Percentiles rank a stretch among this genome's conserved stretches.
These are phyloP conservation scores for Porites australiensis DNA, from an alignment of 64 coral and sea anemone species.

Conservation along the genomic window DNA sequence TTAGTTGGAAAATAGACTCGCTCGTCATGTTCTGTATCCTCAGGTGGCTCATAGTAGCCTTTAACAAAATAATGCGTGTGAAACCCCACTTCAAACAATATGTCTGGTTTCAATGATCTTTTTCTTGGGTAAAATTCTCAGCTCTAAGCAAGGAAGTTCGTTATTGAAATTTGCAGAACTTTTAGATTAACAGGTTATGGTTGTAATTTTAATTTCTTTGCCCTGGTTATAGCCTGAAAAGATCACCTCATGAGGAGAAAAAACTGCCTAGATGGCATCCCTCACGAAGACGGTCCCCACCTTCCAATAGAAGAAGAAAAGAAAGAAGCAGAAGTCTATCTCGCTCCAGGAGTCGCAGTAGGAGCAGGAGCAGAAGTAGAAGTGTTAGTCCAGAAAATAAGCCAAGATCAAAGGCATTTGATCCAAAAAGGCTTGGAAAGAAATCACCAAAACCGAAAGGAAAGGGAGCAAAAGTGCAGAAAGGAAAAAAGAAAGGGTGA, in stretches of 20 bases:
- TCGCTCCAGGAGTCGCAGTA: conserved; percentile 24
- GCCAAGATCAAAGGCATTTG: conserved; percentile 31
- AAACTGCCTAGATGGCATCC: conserved; percentile 80
- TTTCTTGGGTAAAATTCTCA: no score
- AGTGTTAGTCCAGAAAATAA: conserved; percentile 67
- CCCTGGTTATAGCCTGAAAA: conserved; percentile 65
- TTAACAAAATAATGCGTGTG: no score
- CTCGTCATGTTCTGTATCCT: no score
- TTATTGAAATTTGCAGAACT: no score
- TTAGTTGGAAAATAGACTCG: no score
- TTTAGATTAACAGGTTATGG: no score
- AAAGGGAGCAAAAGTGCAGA: conserved; percentile 31
- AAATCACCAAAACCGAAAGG: conserved; percentile 38
- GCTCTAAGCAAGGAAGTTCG: no score
- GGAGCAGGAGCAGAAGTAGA: conserved; percentile 60
- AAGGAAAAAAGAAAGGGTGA: conserved; percentile 56
- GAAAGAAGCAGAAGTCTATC: conserved; percentile 75
- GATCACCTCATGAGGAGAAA: conserved; percentile 58
- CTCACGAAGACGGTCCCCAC: conserved; percentile 66
- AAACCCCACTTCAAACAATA: no score
- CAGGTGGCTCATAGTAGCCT: no score
- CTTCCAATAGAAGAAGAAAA: conserved; percentile 54
- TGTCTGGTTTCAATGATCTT: no score
- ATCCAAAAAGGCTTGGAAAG: conserved; percentile 44
- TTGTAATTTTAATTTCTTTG: neutral